A percentile compares a stretch with the other conserved stretches of the same genome.
phyloP scores from a whole-genome alignment of 1,140 invertebrate species.

The Psilanteris sp. region DNA sequence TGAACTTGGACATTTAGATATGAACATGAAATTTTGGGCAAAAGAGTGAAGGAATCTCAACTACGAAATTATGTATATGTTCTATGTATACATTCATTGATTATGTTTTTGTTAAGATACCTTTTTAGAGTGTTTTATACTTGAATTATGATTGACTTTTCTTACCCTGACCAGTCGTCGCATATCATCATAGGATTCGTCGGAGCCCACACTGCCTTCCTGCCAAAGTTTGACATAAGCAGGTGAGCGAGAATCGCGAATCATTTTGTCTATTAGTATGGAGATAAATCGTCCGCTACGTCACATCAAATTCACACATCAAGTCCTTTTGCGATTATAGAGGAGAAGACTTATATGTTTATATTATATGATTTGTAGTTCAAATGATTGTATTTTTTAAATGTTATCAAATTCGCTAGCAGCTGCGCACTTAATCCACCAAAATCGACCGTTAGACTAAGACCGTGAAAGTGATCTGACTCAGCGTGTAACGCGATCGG shows the following conservation, averaged over 20 bases:
- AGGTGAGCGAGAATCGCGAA: constrained; percentile 45
- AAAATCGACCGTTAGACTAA: constrained; percentile 11
- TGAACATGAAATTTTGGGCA: too few relatives aligned
- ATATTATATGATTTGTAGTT: too few relatives aligned
- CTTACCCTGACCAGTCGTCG: constrained; percentile 81
- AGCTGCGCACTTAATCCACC: too few relatives aligned
- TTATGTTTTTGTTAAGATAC: not conserved
- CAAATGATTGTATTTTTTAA: too few relatives aligned
- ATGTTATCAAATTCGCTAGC: too few relatives aligned
- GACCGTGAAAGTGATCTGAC: constrained; percentile 55
- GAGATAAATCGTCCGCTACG: too few relatives aligned
- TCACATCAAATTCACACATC: constrained; percentile 4
- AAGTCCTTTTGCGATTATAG: not conserved
- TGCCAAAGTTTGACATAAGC: constrained; percentile 68
- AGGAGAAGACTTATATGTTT: too few relatives aligned
- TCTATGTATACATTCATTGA: too few relatives aligned
- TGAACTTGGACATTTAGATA: too few relatives aligned
- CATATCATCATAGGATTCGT: constrained; percentile 82
- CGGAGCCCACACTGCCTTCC: constrained; percentile 81
- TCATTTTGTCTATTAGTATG: too few relatives aligned
- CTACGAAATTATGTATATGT: too few relatives aligned
- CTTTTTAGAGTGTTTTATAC: not conserved
- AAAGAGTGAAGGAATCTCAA: too few relatives aligned
- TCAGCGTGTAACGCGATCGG: constrained; percentile 43
- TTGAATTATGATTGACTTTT: constrained; percentile 11